Base-by-base conservation (phyloP, 2,888 invertebrate genomes). In the Drosophila anceps region DNA sequence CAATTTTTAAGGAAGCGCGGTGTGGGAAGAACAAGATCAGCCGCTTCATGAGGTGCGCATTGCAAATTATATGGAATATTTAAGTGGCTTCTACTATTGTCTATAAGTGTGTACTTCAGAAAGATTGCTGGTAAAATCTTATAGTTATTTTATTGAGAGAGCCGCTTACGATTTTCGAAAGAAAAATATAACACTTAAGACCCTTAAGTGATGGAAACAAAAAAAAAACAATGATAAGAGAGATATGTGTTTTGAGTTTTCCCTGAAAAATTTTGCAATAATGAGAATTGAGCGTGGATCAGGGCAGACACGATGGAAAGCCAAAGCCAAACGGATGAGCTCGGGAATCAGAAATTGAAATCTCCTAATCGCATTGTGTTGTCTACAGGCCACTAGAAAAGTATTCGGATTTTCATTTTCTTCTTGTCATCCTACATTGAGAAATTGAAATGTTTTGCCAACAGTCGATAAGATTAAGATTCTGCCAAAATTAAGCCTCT, bases 141-240 rank as follows among this genome's bases (percentile, higher is more conserved):
- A 29, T 51, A 43, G 41, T 41, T 53, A 15, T 29, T 31, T 75
- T 75, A 41, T 60, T 55, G 33, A 15, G 24, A 51, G 35, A 51
- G 68, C 12, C 33, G 27, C 46, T 79, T 39, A 46, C 27, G 39
- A 15, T 24, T 48, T 79, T 72, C 37, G 37, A 55, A 54, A 48
- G 60, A 59, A 73, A 61, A 48, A 59, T 41, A 67, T 39, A 4
- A 37, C 4, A 33, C 61, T 48, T 12, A 50, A 33, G 44, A 58
- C 39, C n/a, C 44, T 35, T 41, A 64, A 64, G 65, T 59, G 78
- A 48, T 29, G 44, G 67, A 73, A 73, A 62, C 60, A 67, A 4
- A 76, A 79, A 61, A 65, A 67, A 44, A 80, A 79, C 67, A 76
- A 79, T 80, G 73, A 81, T 61, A 46, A 24, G 48, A 33, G 13